phyloP scores from a whole-genome alignment of 2,113 vertebrate genomes.

The Sapajus apella region DNA sequence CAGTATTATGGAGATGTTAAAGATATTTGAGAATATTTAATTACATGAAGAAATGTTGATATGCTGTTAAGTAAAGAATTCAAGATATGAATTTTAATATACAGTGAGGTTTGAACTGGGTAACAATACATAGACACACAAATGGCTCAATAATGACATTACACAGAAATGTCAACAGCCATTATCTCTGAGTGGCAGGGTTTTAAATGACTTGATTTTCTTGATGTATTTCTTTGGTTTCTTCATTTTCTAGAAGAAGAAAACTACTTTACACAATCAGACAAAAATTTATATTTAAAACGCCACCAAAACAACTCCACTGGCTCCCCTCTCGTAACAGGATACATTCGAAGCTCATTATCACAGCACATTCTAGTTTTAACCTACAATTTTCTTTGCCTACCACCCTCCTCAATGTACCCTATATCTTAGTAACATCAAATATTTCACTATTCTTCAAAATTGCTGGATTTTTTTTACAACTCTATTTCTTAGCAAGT shows the following conservation, averaged over 20 bases:
- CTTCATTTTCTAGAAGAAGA: constrained; percentile 21
- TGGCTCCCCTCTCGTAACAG: background rate
- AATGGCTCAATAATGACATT: background rate
- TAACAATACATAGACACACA: background rate
- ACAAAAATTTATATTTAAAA: background rate
- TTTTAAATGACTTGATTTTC: background rate
- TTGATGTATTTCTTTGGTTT: background rate
- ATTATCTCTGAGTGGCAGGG: background rate
- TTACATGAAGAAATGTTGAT: constrained; percentile 18
- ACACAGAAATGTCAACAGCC: background rate
- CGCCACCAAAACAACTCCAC: background rate
- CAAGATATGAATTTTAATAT: constrained; percentile 18
- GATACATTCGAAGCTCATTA: background rate
- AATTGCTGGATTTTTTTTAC: background rate
- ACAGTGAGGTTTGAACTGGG: background rate
- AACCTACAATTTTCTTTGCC: background rate
- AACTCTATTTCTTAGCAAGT: background rate
- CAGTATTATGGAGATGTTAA: background rate
- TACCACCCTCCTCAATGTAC: background rate
- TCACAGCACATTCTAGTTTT: background rate
- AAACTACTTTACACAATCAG: background rate
- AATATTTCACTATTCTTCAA: background rate
- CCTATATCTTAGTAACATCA: background rate
- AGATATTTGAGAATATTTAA: constrained; percentile 20
- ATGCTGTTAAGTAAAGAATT: background rate